phyloP scores from a whole-genome alignment of 1,140 invertebrate species.

The Lutraria rhynchaena region DNA sequence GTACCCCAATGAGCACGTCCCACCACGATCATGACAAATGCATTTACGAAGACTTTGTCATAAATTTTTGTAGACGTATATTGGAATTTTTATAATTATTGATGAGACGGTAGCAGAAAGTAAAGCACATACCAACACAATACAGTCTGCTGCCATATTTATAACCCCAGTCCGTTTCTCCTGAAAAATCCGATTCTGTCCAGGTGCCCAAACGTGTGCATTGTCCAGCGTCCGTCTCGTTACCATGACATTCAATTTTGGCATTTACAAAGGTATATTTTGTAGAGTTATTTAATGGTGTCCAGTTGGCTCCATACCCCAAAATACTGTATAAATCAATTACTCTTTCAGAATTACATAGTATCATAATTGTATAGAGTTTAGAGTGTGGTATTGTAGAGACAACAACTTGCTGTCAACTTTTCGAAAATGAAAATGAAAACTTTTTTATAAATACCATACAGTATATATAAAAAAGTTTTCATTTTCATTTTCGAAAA shows the following conservation, averaged over 20 bases:
- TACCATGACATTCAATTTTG: neutral
- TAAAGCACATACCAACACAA: conserved; percentile 5
- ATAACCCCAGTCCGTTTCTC: conserved; percentile 9
- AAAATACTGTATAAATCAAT: conserved; percentile 2
- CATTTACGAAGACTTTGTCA: neutral
- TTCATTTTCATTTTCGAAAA: too few species aligned
- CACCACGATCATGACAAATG: neutral
- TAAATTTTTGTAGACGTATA: neutral
- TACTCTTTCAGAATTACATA: too few species aligned
- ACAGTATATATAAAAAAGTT: too few species aligned
- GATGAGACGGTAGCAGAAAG: neutral
- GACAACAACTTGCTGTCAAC: too few species aligned
- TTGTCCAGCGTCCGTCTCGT: conserved; percentile 5
- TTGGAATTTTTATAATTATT: neutral
- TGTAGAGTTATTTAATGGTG: conserved; percentile 10
- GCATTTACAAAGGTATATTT: neutral
- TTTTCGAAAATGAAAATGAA: too few species aligned
- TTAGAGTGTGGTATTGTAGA: too few species aligned
- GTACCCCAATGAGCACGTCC: neutral
- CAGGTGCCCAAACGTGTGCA: neutral
- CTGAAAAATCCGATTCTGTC: neutral
- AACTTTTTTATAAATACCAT: too few species aligned
- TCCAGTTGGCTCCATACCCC: conserved; percentile 18
- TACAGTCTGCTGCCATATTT: conserved; percentile 5
- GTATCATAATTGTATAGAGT: too few species aligned